Evolutionary conservation across 2,797 vertebrate genomes (phyloP).

Genomic region (Kryptopterus vitreolus): DNA sequence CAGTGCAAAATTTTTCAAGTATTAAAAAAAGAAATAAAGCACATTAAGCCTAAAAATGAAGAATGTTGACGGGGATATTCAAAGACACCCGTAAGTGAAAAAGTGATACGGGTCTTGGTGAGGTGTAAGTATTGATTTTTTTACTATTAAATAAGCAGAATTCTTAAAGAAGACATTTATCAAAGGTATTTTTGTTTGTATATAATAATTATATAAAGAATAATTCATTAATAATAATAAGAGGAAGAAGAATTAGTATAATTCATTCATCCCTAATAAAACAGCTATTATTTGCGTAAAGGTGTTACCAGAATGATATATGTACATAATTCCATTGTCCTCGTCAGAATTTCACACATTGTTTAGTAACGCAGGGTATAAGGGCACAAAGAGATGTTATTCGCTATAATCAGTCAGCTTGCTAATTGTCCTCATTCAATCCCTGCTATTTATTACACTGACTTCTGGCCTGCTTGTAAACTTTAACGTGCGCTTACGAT

Average conservation of each 20-base stretch:
- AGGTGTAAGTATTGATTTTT: not conserved
- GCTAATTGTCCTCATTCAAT: slow-evolving; percentile 69
- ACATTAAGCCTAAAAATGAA: not conserved
- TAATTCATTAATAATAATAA: not conserved
- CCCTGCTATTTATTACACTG: slow-evolving; percentile 62
- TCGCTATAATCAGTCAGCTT: slow-evolving; percentile 49
- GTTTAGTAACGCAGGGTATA: not conserved
- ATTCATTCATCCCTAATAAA: not conserved
- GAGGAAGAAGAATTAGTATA: no score
- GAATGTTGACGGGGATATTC: not conserved
- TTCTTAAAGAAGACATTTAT: not conserved
- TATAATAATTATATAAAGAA: not conserved
- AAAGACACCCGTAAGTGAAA: not conserved
- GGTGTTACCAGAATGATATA: not conserved
- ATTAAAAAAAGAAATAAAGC: no score
- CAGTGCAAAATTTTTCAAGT: not conserved
- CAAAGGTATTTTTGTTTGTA: not conserved
- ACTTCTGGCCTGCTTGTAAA: slow-evolving; percentile 64
- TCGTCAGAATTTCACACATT: not conserved
- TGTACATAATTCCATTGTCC: not conserved
- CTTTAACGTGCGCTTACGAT: slow-evolving; percentile 63
- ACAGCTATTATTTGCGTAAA: not conserved
- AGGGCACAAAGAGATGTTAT: slow-evolving; percentile 10
- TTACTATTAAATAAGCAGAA: not conserved
- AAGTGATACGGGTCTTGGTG: not conserved